Evolutionary conservation across 2,113 vertebrate genomes (phyloP), one percentile per base, ranked within the genome.

Genomic region (Parus major): DNA sequence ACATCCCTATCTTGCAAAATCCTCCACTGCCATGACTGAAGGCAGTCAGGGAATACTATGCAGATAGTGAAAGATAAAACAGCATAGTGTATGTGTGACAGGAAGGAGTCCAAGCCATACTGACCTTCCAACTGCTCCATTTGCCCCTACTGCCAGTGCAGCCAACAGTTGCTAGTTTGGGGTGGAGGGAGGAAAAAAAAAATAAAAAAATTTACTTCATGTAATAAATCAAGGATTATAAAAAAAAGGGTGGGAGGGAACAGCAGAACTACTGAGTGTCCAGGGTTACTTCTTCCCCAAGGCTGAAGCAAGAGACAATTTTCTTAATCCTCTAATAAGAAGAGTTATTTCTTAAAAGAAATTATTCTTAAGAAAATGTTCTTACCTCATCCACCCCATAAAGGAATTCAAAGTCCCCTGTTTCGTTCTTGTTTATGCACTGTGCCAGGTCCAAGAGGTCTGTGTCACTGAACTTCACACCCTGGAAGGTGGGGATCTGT

Each of bases 331-430:
- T 39, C 39, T 39, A 39, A 39, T 39, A 39, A 39, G 39, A 39
- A 39, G 36, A 39, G 39, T 39, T 39, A 39, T 39, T 39, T 39
- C 64, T 49, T 6, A 81, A n/a, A 80, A 88, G 29, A 79, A 76
- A 46, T 25, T 5, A 50, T 15, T 92, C 86, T 55, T 35, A 59
- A 61, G 36, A 81, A 41, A 46, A 82, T 41, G 27, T 29, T 56
- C 98, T 97, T 95, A 99, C 99, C 98, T 99, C 99, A 82, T 99
- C 99, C 41, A 99, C 94, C 6, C 99, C 99, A 59, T 98, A 99
- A 20, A 99, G 97, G 75, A 99, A 59, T 3, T 97, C 98, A 80
- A 98, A 95, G 89, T 98, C 97, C 56, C 87, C 84, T 46, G 96
- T 82, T 29, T 71, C 88, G 85, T 98, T 95, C 88, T 97, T 96